These are phyloP conservation scores for Hypomecis atomaria DNA, from an alignment of 2,888 invertebrate genomes.

Conservation along the genomic window DNA sequence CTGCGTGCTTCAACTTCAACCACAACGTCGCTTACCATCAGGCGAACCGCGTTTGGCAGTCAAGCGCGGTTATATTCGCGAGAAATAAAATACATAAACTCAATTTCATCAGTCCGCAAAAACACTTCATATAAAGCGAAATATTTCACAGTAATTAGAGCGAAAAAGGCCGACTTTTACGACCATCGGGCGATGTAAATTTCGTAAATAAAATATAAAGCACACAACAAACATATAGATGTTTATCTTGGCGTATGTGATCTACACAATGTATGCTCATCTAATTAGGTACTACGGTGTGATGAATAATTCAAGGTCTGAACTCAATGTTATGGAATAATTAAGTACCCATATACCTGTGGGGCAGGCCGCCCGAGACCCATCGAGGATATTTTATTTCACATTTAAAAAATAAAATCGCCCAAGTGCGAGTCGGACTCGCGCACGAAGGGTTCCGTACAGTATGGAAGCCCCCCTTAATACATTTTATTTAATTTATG, in stretches of 20 bases:
- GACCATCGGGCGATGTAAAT: conserved; percentile 24
- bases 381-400: background rate
- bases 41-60: no score
- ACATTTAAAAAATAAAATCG: no score
- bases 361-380: background rate
- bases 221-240: conserved; percentile 22
- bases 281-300: conserved; percentile 38
- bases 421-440: no score
- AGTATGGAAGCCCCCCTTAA: no score
- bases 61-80: no score
- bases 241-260: conserved; percentile 36
- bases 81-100: background rate
- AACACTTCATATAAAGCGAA: conserved; percentile 2
- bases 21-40: no score
- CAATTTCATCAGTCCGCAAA: background rate
- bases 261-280: conserved; percentile 38
- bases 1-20: no score
- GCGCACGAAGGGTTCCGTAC: no score
- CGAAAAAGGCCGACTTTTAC: conserved; percentile 26
- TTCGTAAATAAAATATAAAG: conserved; percentile 25
- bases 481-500: no score
- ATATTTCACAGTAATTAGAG: conserved; percentile 22
- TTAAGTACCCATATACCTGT: conserved; percentile 38
- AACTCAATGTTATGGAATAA: conserved; percentile 44
- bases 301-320: conserved; percentile 42